These are phyloP conservation scores for Ischnus inquisitorius DNA, from an alignment of 2,888 invertebrate genomes.

Conservation along the genomic window DNA sequence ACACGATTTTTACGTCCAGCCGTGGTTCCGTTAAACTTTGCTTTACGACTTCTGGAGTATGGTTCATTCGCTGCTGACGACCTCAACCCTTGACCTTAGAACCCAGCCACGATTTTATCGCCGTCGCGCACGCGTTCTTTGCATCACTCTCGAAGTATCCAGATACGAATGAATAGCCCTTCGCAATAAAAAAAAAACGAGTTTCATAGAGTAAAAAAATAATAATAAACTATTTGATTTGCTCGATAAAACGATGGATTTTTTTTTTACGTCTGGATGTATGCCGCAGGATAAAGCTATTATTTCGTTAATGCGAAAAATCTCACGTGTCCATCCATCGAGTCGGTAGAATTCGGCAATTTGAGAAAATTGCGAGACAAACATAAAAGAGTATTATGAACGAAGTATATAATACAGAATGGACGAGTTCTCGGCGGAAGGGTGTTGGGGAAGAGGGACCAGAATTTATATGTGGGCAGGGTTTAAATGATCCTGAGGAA, in stretches of 20 bases:
- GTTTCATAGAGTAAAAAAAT: too few species aligned
- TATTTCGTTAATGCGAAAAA: slow-evolving; percentile 13
- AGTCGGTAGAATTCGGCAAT: background rate
- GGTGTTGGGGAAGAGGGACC: background rate
- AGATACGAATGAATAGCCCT: background rate
- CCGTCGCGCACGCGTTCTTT: background rate
- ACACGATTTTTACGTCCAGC: background rate
- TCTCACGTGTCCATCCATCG: background rate
- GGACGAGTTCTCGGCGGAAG: slow-evolving; percentile 1
- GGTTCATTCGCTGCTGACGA: slow-evolving; percentile 47
- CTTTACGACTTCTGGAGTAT: background rate
- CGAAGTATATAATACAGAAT: slow-evolving; percentile 1
- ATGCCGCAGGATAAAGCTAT: background rate
- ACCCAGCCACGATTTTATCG: slow-evolving; percentile 30
- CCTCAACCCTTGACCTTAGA: slow-evolving; percentile 61
- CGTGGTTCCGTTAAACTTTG: background rate
- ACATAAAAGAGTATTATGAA: slow-evolving; percentile 18
- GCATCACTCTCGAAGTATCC: background rate
- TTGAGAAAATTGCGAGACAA: background rate
- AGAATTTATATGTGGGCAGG: background rate
- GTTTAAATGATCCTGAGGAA: slow-evolving; percentile 32
- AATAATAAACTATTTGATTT: background rate
- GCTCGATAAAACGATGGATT: background rate
- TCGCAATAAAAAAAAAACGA: background rate
- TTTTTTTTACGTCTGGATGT: background rate